Base-by-base conservation (phyloP, 2,888 invertebrate species). In the Bhutanitis thaidina region DNA sequence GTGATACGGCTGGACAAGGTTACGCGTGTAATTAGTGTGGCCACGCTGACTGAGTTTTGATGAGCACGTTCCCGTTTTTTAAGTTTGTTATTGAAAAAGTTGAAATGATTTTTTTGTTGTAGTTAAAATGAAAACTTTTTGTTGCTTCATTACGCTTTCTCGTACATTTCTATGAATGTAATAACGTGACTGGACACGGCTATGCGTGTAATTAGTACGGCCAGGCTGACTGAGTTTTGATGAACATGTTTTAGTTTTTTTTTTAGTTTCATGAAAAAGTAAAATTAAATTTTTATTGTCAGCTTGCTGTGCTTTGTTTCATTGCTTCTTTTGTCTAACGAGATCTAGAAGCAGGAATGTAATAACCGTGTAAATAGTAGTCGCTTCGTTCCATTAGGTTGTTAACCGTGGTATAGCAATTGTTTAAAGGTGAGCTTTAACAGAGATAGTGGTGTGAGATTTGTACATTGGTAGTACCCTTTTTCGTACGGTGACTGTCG, bases 221-320 rank as follows among this genome's bases (percentile, higher is more conserved):
- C 29, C 30, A 10, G 1, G 8, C 27, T 20, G 20, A 20, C 25
- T 30, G 12, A 30, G 30, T 49, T 43, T 37, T 32, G 30, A 25
- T 37, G 30, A n/a, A 43, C 20, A n/a, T 34, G 36, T 41, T 49
- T 30, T 32, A 16, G 16, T 41, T 41, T 43, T 25, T 14, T 34
- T n/a, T n/a, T n/a, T n/a, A n/a, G n/a, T n/a, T n/a, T n/a, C n/a
- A n/a, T n/a, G n/a, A n/a, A n/a, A n/a, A n/a, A n/a, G n/a, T n/a
- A n/a, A n/a, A n/a, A n/a, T n/a, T n/a, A n/a, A n/a, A n/a, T n/a
- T n/a, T n/a, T n/a, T n/a, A n/a, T n/a, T n/a, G n/a, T n/a, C n/a
- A n/a, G n/a, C n/a, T n/a, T n/a, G n/a, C n/a, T n/a, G n/a, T 14
- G 34, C 14, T 20, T 27, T 9, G 34, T 14, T 39, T 38, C 15